Evolutionary conservation across 2,797 vertebrate genomes (phyloP).

Genomic region (Liasis olivaceus): DNA sequence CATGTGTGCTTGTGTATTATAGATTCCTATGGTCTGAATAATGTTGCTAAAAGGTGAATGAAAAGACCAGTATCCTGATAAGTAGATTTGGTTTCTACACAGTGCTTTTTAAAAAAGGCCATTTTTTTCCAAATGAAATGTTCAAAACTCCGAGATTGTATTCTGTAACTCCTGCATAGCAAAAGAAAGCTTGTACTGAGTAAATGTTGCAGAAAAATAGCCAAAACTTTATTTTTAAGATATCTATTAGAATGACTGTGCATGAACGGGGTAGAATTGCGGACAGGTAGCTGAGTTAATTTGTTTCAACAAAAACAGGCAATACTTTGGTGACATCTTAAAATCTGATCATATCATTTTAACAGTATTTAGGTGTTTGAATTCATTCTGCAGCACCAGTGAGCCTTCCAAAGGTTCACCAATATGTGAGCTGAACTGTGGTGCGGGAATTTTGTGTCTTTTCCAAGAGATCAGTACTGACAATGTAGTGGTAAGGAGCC

Average conservation of each 20-base stretch:
- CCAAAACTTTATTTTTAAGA: constrained; percentile 48
- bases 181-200: constrained; percentile 23
- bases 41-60: constrained; percentile 25
- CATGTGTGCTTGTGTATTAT: constrained; percentile 45
- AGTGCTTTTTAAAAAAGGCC: constrained; percentile 55
- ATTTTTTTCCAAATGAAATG: constrained; percentile 32
- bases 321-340: neutral
- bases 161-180: neutral
- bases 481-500: neutral
- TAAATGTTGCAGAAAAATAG: neutral
- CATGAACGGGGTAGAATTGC: constrained; percentile 51
- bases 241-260: constrained; percentile 49
- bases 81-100: constrained; percentile 14
- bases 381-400: neutral
- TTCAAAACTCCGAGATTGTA: neutral
- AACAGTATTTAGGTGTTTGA: neutral
- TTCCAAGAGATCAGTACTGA: neutral
- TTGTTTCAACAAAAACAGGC: neutral
- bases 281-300: neutral
- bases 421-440: neutral
- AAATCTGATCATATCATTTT: neutral
- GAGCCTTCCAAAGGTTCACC: neutral
- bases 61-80: neutral
- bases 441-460: neutral
- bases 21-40: constrained; percentile 47